phyloP scores from a whole-genome alignment of 1,140 invertebrate genomes.

The Sesamia nonagrioides region DNA sequence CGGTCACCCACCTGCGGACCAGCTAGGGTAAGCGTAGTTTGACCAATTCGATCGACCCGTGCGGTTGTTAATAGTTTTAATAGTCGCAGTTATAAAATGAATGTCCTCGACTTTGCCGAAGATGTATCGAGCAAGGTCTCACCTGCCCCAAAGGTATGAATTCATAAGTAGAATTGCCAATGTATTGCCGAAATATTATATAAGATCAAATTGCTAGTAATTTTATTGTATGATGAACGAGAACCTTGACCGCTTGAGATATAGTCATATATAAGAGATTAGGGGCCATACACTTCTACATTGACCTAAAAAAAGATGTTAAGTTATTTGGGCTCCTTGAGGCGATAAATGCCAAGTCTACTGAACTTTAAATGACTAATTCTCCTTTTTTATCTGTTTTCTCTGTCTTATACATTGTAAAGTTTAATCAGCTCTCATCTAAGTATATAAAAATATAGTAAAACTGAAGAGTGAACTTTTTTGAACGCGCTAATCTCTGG shows the following conservation, averaged over 20 bases:
- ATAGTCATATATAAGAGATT: slow-evolving; percentile 1
- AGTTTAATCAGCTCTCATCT: background rate
- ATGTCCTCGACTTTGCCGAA: background rate
- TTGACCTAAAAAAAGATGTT: slow-evolving; percentile 11
- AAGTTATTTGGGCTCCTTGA: slow-evolving; percentile 32
- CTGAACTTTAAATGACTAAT: too few relatives aligned
- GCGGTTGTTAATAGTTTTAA: too few relatives aligned
- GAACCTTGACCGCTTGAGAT: slow-evolving; percentile 20
- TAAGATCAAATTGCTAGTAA: slow-evolving; percentile 5
- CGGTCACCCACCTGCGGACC: too few relatives aligned
- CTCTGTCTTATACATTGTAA: too few relatives aligned
- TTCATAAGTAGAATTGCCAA: background rate
- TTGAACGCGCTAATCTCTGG: too few relatives aligned
- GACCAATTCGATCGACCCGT: too few relatives aligned
- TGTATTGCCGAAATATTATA: background rate
- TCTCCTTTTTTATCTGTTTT: background rate
- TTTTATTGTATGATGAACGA: background rate
- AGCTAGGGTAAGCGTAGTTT: too few relatives aligned
- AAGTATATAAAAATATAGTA: too few relatives aligned
- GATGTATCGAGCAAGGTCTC: background rate
- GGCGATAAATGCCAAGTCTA: slow-evolving; percentile 14
- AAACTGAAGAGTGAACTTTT: too few relatives aligned
- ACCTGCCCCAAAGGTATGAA: background rate
- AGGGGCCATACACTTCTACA: slow-evolving; percentile 2
- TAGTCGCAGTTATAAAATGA: background rate